Conservation (phyloP, 2,797 vertebrate species). For the Acomys russatus region DNA sequence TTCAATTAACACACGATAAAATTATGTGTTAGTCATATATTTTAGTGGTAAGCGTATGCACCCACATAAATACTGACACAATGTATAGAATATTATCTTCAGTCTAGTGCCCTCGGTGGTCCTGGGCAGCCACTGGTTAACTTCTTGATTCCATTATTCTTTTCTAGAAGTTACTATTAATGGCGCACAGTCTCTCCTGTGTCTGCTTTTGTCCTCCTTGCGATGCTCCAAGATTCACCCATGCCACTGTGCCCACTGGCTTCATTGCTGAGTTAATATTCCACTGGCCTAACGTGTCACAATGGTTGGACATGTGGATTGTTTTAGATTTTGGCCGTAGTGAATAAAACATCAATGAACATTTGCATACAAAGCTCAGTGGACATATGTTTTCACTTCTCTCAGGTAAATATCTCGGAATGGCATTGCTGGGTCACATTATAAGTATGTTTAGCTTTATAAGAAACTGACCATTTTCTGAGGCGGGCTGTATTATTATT, state of each 20-base stretch:
- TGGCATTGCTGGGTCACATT: background rate
- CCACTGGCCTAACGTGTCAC: background rate
- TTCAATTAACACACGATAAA: background rate
- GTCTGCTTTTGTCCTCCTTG: background rate
- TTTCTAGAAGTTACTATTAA: background rate
- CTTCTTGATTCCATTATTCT: background rate
- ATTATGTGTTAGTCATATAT: background rate
- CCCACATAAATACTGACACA: no score
- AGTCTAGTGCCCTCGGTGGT: background rate
- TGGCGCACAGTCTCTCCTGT: background rate
- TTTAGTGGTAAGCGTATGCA: background rate
- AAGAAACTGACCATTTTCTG: background rate
- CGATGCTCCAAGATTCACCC: background rate
- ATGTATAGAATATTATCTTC: background rate
- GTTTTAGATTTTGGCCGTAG: background rate
- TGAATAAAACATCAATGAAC: background rate
- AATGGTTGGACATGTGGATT: background rate
- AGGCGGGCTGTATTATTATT: background rate
- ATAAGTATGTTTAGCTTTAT: background rate
- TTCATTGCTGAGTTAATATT: background rate
- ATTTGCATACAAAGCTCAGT: background rate
- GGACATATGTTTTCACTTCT: conserved; percentile 3
- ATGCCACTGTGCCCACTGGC: background rate
- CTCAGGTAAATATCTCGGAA: background rate
- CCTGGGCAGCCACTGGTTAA: background rate